Percentiles rank a stretch among this genome's conserved stretches.
Conservation (phyloP, 1,140 invertebrate genomes). For the Lasioglossum albipes region DNA sequence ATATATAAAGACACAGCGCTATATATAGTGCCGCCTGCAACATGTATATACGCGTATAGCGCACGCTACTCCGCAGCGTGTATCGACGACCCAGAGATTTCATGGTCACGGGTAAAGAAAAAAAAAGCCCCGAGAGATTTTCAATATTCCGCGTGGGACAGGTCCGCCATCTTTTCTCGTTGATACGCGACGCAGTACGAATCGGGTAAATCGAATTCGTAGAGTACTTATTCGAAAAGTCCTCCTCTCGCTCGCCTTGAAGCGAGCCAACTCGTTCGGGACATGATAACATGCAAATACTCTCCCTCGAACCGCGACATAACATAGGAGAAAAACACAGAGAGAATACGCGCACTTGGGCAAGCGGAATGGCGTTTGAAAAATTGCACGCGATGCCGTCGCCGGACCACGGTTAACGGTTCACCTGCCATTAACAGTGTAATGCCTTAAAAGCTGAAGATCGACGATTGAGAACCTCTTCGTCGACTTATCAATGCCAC, state of each 20-base stretch:
- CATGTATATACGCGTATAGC: not conserved
- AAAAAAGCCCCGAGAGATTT: constrained; percentile 31
- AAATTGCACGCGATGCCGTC: too few species aligned
- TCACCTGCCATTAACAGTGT: too few species aligned
- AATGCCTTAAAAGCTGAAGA: too few species aligned
- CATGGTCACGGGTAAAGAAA: constrained; percentile 60
- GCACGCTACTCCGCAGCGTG: not conserved
- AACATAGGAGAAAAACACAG: not conserved
- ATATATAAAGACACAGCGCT: constrained; percentile 18
- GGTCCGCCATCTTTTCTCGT: not conserved
- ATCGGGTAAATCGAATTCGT: constrained; percentile 27
- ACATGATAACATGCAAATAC: constrained; percentile 60
- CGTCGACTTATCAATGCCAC: too few species aligned
- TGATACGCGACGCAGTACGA: not conserved
- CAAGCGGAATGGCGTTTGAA: too few species aligned
- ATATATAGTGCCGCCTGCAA: not conserved
- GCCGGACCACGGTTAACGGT: too few species aligned
- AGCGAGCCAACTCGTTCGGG: constrained; percentile 17
- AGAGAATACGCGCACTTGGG: constrained; percentile 11
- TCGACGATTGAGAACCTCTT: too few species aligned
- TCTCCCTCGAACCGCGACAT: constrained; percentile 27
- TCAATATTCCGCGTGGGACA: constrained; percentile 13
- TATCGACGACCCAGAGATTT: constrained; percentile 54
- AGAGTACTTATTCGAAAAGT: constrained; percentile 32
- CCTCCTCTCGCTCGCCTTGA: constrained; percentile 53